Base-by-base conservation (phyloP, 2,113 vertebrate species). In the Xenopus laevis region DNA sequence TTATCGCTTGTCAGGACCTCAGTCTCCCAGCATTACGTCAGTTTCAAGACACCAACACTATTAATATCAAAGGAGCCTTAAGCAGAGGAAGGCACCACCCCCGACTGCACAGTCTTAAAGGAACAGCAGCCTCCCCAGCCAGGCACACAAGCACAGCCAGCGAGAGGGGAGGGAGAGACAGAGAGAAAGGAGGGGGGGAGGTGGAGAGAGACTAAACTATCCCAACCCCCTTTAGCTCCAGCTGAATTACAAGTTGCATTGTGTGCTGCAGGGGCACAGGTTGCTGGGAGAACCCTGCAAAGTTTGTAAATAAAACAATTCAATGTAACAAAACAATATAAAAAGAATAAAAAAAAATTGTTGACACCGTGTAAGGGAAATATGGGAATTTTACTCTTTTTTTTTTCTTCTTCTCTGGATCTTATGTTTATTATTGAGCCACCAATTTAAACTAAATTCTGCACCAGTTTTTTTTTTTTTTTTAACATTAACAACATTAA, bases 1-100 rank as follows among this genome's bases (percentile, higher is more conserved):
- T 93, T 93, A 92, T 93, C 91, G 92, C 89, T 92, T 92, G 92
- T 92, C 93, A 94, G 93, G 92, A 95, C 90, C 92, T 92, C 91
- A 85, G 85, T 89, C 89, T 91, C 87, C 86, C 84, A 84, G 84
- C 90, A 92, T 95, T 88, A 95, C 93, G 93, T 95, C 86, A 93
- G 87, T 88, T 92, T 89, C 91, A 92, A 95, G 92, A 94, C 93
- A 94, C 91, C 92, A 47, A 92, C 93, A 92, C 92, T 94, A 94
- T 94, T 94, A 94, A 94, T 94, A 94, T 92, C 93, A 91, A 89
- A 94, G 91, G 90, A 92, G 91, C 89, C 89, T 91, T 90, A 82
- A 89, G 86, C 84, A 85, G 89, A 89, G 85, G 83, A 88, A 91
- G 89, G 89, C 89, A 88, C 91, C 91, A 89, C 90, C 92, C 46